Conservation (phyloP, 2,113 vertebrate species). For the Salvelinus alpinus region DNA sequence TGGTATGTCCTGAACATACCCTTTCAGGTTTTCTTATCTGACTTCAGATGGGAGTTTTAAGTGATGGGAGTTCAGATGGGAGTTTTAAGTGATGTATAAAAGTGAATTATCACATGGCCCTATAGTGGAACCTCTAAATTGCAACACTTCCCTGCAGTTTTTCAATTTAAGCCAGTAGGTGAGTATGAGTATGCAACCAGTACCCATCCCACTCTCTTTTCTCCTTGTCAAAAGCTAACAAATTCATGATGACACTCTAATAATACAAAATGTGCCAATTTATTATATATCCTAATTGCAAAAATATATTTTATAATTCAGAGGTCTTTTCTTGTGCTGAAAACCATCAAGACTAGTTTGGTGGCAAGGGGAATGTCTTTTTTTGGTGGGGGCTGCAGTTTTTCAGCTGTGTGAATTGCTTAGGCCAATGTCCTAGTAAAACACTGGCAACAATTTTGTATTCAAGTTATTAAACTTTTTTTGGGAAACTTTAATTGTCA, state of each 20-base stretch:
- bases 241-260: constrained; percentile 16
- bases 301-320: no score
- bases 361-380: constrained; percentile 31
- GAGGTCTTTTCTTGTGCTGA: not conserved
- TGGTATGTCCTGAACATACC: not conserved
- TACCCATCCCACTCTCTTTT: not conserved
- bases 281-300: no score
- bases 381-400: constrained; percentile 49
- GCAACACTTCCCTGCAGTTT: not conserved
- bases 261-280: no score
- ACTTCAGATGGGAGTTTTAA: not conserved
- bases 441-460: no score
- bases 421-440: no score
- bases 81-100: not conserved
- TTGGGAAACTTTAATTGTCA: no score
- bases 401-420: constrained; percentile 39
- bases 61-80: not conserved
- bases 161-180: not conserved
- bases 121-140: not conserved
- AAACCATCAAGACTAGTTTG: constrained; percentile 22
- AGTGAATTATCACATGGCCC: not conserved
- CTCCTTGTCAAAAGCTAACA: not conserved
- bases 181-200: not conserved
- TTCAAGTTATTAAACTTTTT: no score
- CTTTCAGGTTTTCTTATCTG: not conserved